Evolutionary conservation across 2,888 invertebrate genomes (phyloP), one percentile per base, ranked within the genome.

Genomic region (Limnephilus lunatus): DNA sequence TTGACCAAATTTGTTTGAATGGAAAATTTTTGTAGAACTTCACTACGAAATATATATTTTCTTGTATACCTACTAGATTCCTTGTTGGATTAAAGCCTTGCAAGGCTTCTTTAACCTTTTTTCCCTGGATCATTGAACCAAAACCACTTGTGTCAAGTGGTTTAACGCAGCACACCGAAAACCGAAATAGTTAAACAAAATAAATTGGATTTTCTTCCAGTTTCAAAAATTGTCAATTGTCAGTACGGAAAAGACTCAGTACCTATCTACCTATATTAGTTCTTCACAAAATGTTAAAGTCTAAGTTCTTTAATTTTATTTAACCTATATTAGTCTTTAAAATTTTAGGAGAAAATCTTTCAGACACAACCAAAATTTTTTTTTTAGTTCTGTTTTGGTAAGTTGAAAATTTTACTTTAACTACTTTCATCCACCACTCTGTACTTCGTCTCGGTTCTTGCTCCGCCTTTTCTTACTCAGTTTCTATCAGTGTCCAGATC

Each of bases 401-500:
- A 68, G 11, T 9, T 25, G 9, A 25, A 25, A 7, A 25, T 68
- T 68, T 39, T 83, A 15, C 35, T 68, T 39, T 83, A 15, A 19
- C 83, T 15, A 3, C 82, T 31, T 82, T 32, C 32, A 19, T 14
- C 31, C 15, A 83, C 83, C 68, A 68, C 68, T 68, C 68, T 68
- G 25, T 68, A 68, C 68, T n/a, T 32, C 85, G 85, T 39, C 85
- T 87, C 53, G 68, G 44, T 87, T 31, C 68, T 87, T 87, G 31
- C 53, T 48, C 53, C 25, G 11, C 5, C 87, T 68, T 85, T n/a
- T 48, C 35, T 86, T 86, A 30, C 31, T 32, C 80, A 48, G 39
- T 86, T 86, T 44, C 44, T 86, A 86, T 48, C 81, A 80, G 88
- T 89, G 88, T 31, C 80, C 31, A 35, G 80, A 80, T 89, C 88